Evolutionary conservation across 2,797 vertebrate genomes (phyloP).

Genomic region (Argyrosomus regius): DNA sequence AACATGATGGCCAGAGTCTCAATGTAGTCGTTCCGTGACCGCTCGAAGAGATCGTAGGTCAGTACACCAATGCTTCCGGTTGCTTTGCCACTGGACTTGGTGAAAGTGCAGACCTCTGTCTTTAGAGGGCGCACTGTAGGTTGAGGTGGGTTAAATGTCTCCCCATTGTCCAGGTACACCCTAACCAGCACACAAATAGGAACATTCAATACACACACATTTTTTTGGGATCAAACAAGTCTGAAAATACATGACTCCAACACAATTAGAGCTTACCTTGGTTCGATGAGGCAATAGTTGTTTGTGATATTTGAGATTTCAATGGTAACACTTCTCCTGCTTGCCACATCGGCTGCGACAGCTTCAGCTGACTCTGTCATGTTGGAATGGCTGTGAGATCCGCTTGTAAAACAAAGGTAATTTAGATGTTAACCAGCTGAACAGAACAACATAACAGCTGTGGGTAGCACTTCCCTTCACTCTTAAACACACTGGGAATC

Average conservation of each 20-base stretch:
- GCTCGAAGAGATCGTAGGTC: slow-evolving; percentile 80
- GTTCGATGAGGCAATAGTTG: slow-evolving; percentile 82
- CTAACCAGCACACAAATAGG: slow-evolving; percentile 53
- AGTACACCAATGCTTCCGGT: slow-evolving; percentile 79
- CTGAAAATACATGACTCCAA: background rate
- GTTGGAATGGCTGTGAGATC: slow-evolving; percentile 49
- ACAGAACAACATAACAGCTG: background rate
- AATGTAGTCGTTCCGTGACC: slow-evolving; percentile 56
- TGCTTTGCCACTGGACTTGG: slow-evolving; percentile 65
- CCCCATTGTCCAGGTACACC: slow-evolving; percentile 79
- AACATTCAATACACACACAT: background rate
- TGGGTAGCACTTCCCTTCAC: background rate
- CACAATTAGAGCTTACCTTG: slow-evolving; percentile 61
- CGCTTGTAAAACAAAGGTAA: slow-evolving; percentile 37
- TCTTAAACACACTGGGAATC: background rate
- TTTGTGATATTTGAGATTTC: slow-evolving; percentile 81
- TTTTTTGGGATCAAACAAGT: background rate
- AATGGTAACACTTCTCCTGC: slow-evolving; percentile 76
- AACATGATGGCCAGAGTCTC: slow-evolving; percentile 83
- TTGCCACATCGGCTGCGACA: slow-evolving; percentile 74
- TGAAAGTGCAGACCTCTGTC: slow-evolving; percentile 81
- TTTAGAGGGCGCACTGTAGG: slow-evolving; percentile 79
- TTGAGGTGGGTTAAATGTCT: slow-evolving; percentile 79
- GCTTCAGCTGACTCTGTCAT: slow-evolving; percentile 82
- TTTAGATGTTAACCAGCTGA: slow-evolving; percentile 20